Evolutionary conservation across 2,113 vertebrate genomes (phyloP), one percentile per base, ranked within the genome.

Genomic region (Bubalus kerabau): DNA sequence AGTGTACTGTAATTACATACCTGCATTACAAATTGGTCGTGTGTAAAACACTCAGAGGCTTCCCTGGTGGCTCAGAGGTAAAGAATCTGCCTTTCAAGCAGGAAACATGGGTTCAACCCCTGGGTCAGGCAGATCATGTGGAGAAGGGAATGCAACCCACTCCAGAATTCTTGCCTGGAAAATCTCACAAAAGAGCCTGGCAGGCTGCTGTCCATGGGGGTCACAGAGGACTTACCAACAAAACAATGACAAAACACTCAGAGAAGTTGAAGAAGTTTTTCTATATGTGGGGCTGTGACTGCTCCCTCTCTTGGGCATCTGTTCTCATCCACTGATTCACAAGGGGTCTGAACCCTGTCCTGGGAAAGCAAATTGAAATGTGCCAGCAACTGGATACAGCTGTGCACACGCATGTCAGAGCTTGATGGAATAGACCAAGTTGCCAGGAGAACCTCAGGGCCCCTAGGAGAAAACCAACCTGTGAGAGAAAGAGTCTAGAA

Each of bases 1-100:
- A 7, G 6, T 19, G 7, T 17, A 3, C 50, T 56, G 0, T 14
- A 26, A 21, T 50, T 32, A 60, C 0, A 0, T 5, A 7, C 56
- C 81, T 59, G 50, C 14, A 3, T 19, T 30, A 86, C 11, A 80
- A 28, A 24, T 8, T 23, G 40, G 21, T 30, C 36, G 6, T 9
- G 6, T 32, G 11, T 40, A 52, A 88, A 88, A 67, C 40, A 26
- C 26, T 24, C 64, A 12, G 87, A 83, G 71, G 71, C 71, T 26
- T 76, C 36, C 36, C 11, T 14, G 36, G 36, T 14, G 36, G 71
- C 71, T 26, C 36, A 43, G 71, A 43, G 71, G 36, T 7, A 26
- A 76, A 43, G 71, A 14, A 43, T 43, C 36, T 76, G 71, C 23
- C 36, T 76, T 12, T 43, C 36, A 7, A 43, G 12, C 71, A 76